Base-by-base conservation (phyloP, 2,113 vertebrate genomes). In the Camarhynchus parvulus region DNA sequence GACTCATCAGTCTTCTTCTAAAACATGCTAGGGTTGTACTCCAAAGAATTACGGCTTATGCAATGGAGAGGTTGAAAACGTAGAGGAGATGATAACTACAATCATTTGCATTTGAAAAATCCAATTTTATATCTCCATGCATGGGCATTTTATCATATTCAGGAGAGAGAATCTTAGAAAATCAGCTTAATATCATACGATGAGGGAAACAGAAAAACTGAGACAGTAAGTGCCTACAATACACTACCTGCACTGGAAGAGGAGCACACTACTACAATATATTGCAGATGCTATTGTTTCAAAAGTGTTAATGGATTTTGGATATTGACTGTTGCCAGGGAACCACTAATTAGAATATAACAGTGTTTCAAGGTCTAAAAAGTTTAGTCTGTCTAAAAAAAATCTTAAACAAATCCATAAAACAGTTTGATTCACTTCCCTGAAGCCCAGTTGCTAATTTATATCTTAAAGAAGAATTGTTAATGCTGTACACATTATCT, bases 371-470 rank as follows among this genome's bases (percentile, higher is more conserved):
- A 50, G 33, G 72, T 67, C 42, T 70, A 76, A 72, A 69, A 59
- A 53, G 9, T 89, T 94, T 80, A 59, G 16, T 55, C 33, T 68
- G 2, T 41, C 24, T 46, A 25, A 72, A 72, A 63, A 44, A 67
- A 55, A 15, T 8, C 28, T 5, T 4, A 53, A 72, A 13, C 35
- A 95, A 68, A 49, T 7, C 7, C 47, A 78, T 84, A 55, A 55
- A 74, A 58, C 53, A 44, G 33, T 90, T 86, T 50, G 21, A 89
- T 78, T 90, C 49, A 42, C 8, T 83, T 47, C 50, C 39, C 58
- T 56, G 63, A 88, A 94, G 31, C 27, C 87, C 93, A 94, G 73
- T 76, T 94, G 42, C 70, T 91, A 85, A 83, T 76, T 76, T 70
- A 52, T 21, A 56, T 84, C 52, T 86, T 83, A 80, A 90, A n/a